phyloP scores from a whole-genome alignment of 64 coral and sea anemone genomes.

The Trachythela sp. region DNA sequence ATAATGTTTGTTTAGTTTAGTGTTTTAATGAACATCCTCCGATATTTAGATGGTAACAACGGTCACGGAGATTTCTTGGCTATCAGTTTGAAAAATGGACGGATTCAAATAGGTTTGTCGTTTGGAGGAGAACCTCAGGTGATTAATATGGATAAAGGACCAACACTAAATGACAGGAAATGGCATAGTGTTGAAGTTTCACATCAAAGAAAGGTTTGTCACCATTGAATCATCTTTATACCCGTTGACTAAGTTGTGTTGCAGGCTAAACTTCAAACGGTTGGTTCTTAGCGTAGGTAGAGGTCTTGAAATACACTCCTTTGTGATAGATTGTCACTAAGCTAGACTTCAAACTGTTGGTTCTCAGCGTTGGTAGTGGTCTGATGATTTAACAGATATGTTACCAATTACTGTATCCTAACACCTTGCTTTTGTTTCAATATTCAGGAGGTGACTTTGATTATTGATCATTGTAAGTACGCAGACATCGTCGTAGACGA shows the following conservation, averaged over 20 bases:
- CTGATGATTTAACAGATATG: no score
- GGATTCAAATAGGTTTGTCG: constrained; percentile 51
- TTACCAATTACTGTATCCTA: no score
- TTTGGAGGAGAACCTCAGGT: constrained; percentile 55
- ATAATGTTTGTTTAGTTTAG: no score
- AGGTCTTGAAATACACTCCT: no score
- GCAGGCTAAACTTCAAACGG: no score
- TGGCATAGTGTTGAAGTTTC: constrained; percentile 80
- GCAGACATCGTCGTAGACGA: constrained; percentile 51
- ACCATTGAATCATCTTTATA: no score
- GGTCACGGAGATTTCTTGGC: constrained; percentile 81
- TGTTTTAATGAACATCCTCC: neutral
- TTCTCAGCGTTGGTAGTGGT: no score
- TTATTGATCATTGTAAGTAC: constrained; percentile 54
- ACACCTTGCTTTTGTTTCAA: neutral
- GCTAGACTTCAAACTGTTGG: no score
- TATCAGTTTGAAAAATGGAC: constrained; percentile 57
- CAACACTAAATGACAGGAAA: constrained; percentile 55
- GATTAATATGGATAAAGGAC: constrained; percentile 68
- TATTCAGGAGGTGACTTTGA: constrained; percentile 44
- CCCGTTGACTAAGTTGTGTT: no score
- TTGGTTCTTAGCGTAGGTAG: no score
- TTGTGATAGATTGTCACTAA: no score
- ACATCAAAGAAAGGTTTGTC: constrained; percentile 63
- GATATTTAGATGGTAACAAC: constrained; percentile 65